Percentiles rank a stretch among this genome's conserved stretches.
Conservation (phyloP, 2,797 vertebrate species). For the Pseudochaenichthys georgianus region DNA sequence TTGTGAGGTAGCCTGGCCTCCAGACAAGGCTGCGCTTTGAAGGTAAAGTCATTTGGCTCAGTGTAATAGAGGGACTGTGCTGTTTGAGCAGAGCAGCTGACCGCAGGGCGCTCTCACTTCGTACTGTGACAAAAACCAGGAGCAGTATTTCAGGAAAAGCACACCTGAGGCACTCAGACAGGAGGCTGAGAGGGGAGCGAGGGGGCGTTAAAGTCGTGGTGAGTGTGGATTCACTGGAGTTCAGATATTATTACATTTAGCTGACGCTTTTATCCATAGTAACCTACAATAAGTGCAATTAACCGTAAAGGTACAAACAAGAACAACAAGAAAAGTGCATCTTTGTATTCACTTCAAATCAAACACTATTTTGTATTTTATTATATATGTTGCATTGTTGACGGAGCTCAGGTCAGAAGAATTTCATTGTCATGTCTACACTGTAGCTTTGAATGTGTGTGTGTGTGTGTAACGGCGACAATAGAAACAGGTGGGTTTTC, state of each 20-base stretch:
- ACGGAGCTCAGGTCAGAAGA: no score
- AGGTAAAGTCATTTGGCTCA: constrained; percentile 20
- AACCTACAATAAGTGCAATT: no score
- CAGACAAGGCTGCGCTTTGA: constrained; percentile 13
- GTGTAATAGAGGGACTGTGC: neutral
- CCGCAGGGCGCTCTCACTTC: constrained; percentile 10
- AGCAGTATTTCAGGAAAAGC: constrained; percentile 12
- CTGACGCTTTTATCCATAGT: no score
- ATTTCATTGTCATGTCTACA: no score
- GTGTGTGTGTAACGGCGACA: no score
- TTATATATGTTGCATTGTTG: no score
- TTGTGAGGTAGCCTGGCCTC: constrained; percentile 6
- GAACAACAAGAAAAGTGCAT: no score
- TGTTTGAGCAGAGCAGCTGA: constrained; percentile 24
- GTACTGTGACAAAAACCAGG: neutral
- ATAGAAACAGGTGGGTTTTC: no score
- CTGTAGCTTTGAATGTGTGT: no score
- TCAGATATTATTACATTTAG: constrained; percentile 10
- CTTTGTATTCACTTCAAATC: no score
- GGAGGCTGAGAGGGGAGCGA: neutral
- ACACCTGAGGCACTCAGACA: constrained; percentile 40
- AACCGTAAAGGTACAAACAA: no score
- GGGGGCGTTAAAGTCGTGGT: constrained; percentile 44
- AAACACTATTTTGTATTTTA: no score
- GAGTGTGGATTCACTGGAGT: constrained; percentile 48